Base-by-base conservation (phyloP, 2,797 vertebrate genomes). In the Acanthurus tractus region DNA sequence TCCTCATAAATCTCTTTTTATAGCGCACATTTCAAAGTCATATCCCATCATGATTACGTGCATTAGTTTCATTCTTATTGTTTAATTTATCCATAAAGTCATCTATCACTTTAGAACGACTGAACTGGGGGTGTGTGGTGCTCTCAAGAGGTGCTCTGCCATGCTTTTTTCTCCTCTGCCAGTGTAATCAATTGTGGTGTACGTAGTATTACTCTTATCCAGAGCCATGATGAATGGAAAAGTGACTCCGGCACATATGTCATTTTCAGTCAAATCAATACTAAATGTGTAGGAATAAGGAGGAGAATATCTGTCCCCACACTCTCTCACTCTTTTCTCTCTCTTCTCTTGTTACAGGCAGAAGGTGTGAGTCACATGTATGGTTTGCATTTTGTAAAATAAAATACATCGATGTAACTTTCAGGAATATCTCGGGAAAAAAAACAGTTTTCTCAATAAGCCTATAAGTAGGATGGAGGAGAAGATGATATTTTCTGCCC, bases 221-320 rank as follows among this genome's bases (percentile, higher is more conserved):
- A 67, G 76, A n/a, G 66, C 65, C 2, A 3, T 85, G 86, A 93
- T 76, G 83, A 82, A 93, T 91, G 80, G 73, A 80, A 76, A 88
- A 89, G 81, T 69, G 83, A 91, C 86, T 86, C 78, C 25, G 63
- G 71, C 6, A 12, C 76, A 78, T 64, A 61, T 68, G 76, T 88
- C 72, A 49, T 84, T 88, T 86, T 87, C 66, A 82, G 85, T 85
- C 63, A 79, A 85, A 93, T 93, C 91, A 82, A 90, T 92, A 87
- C 38, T 18, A 61, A 71, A 86, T 75, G 69, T 53, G 40, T 62
- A 71, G 45, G 49, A 63, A 70, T 36, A 42, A 53, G 67, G 44
- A 22, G 73, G 8, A 57, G 17, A 48, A n/a, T 17, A 10, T 64
- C 25, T 55, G 64, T 23, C 13, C 17, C 46, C 57, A 72, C 6